Evolutionary conservation across 2,113 vertebrate genomes (phyloP), one percentile per base, ranked within the genome.

Genomic region (Ancistrus triradiatus): DNA sequence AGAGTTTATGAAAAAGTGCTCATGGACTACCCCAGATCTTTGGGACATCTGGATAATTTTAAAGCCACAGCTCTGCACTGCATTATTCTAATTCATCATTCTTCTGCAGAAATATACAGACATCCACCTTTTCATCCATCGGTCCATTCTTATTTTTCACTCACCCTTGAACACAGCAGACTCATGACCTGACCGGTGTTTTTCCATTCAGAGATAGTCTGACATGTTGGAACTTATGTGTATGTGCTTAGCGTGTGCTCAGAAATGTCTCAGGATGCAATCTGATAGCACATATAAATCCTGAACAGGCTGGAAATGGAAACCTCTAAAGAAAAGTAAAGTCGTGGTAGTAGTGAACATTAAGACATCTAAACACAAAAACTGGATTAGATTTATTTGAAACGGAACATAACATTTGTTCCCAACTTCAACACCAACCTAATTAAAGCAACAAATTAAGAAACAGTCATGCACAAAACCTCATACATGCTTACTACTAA

Each of bases 51-150:
- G 17, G 28, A 22, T 21, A 33, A 63, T 51, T 18, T 7, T 3
- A 17, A 42, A 17, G 13, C 15, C 24, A 44, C 11, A 49, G 46
- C 50, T 63, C 59, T 51, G 59, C 27, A 37, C 22, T 6, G 1
- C n/a, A 50, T 63, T 63, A 51, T 50, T 28, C 22, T 38, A 37
- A 37, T 37, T 27, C 33, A 37, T 35, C 17, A n/a, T 50, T 50
- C 9, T 25, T 37, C 33, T 15, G 24, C 18, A 40, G 14, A 33
- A 55, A 48, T 13, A 57, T 18, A 10, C 4, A 35, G 4, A 8
- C 24, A 33, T 25, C 40, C 10, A 19, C 28, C 22, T 31, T 43
- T 48, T 21, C 17, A 24, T 56, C 17, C 25, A 24, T 15, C 48
- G 10, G 22, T 35, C 48, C 24, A 7, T 44, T 42, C 4, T 59